Evolutionary conservation across 2,113 vertebrate species (phyloP).

Genomic region (Myiopsitta monachus): DNA sequence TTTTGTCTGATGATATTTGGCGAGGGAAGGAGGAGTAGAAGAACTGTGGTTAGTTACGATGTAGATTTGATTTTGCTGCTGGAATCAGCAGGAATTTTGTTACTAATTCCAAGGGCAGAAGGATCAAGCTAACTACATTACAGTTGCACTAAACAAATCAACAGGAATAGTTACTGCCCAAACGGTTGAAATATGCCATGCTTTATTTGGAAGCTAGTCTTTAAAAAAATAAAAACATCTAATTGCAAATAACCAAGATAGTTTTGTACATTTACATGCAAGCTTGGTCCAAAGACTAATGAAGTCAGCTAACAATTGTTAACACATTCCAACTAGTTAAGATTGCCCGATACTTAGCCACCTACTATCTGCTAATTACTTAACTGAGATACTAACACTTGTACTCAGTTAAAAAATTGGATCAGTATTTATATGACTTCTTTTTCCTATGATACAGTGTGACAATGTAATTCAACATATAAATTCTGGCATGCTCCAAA

Average conservation of each 20-base stretch:
- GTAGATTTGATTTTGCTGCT: neutral
- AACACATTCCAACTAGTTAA: neutral
- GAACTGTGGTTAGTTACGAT: neutral
- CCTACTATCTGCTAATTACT: neutral
- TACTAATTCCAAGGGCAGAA: neutral
- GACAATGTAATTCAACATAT: neutral
- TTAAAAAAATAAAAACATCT: neutral
- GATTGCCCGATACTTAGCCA: neutral
- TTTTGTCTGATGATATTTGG: neutral
- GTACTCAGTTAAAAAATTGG: neutral
- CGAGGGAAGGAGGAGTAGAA: neutral
- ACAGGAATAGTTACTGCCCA: neutral
- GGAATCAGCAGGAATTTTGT: neutral
- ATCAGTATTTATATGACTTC: neutral
- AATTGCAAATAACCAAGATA: neutral
- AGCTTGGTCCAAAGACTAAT: neutral
- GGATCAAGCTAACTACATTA: neutral
- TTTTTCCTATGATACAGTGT: neutral
- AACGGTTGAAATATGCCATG: neutral
- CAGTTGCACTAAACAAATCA: neutral
- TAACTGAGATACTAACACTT: neutral
- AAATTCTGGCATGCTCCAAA: neutral
- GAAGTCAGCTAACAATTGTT: neutral
- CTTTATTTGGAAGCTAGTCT: neutral
- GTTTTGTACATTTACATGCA: neutral